Base-by-base conservation (phyloP, 64 coral and sea anemone genomes). In the Anthopleura sola region DNA sequence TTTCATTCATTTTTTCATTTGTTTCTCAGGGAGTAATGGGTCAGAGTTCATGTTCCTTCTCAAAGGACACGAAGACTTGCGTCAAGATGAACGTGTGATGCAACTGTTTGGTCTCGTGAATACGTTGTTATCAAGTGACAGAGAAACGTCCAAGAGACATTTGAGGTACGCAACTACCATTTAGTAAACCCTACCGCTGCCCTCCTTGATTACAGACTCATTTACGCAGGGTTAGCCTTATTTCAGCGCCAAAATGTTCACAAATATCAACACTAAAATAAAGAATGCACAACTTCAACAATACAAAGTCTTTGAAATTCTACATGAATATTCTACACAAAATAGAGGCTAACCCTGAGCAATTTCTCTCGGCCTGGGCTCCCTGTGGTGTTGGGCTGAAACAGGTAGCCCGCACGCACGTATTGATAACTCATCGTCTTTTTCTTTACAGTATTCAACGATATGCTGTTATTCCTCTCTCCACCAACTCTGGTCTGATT, bases 61-160 rank as follows among this genome's bases (percentile, higher is more conserved):
- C 55, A 99, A 99, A 81, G 96, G 96, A 26, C 96, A 99, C 69
- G 96, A 99, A 11, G 96, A 99, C 74, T 83, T 99, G 68, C 96
- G 96, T 5, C 96, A 99, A 83, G 96, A 99, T 37, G 96, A 99
- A 39, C 90, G 96, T 57, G 96, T 99, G 7, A 94, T 99, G 93
- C 96, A 99, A 75, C 69, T 99, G 54, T 99, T 99, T 88, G 96
- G 96, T 39, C 85, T 99, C 17, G 96, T 99, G 2, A 99, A 99
- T 58, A 99, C 96, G 0, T 87, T 99, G 26, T 75, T 99, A 18
- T 93, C 93, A 34, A 87, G 83, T 12, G 96, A 99, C 78, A 93
- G 87, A 55, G 90, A 86, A 46, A 99, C 96, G 0, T 99, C 96
- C 26, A 99, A 99, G 60, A 88, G 96, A 81, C 96, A 99, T 50